phyloP scores from a whole-genome alignment of 1,140 invertebrate species.

The Anagrus nilaparvatae region DNA sequence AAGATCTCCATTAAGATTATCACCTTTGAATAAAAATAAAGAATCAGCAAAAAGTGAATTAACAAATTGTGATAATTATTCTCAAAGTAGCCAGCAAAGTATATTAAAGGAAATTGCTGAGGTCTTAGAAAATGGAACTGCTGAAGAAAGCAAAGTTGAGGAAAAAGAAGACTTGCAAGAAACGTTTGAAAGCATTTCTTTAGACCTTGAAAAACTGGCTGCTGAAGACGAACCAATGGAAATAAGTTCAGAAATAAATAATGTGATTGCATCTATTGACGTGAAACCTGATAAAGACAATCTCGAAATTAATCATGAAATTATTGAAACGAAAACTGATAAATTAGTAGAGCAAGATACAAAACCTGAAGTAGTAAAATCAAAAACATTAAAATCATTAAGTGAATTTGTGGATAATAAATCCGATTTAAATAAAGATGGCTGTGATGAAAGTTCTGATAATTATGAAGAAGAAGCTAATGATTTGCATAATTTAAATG shows the following conservation, averaged over 20 bases:
- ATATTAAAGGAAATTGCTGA: constrained; percentile 2
- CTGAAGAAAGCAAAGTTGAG: not conserved
- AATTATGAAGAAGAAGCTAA: not conserved
- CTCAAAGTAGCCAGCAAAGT: too few relatives aligned
- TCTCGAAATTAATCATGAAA: constrained; percentile 11
- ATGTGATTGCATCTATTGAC: not conserved
- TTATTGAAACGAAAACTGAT: not conserved
- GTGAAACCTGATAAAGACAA: constrained; percentile 11
- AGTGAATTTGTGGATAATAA: not conserved
- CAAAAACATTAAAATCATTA: constrained; percentile 8
- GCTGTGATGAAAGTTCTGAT: constrained; percentile 5
- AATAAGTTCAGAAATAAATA: not conserved
- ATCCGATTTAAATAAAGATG: not conserved
- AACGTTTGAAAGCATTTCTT: constrained; percentile 32
- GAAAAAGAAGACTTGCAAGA: too few relatives aligned
- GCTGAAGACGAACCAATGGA: constrained; percentile 11
- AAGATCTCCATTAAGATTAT: constrained; percentile 1
- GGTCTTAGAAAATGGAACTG: constrained; percentile 1
- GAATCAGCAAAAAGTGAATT: not conserved
- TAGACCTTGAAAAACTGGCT: constrained; percentile 30
- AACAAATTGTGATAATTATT: too few relatives aligned
- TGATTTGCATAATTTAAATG: too few relatives aligned
- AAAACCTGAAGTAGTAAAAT: constrained; percentile 1
- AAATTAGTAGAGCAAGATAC: not conserved
- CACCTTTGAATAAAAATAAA: not conserved